These are phyloP conservation scores for Pseudomyrmex flavicornis DNA, from an alignment of 1,140 invertebrate genomes.

Conservation along the genomic window DNA sequence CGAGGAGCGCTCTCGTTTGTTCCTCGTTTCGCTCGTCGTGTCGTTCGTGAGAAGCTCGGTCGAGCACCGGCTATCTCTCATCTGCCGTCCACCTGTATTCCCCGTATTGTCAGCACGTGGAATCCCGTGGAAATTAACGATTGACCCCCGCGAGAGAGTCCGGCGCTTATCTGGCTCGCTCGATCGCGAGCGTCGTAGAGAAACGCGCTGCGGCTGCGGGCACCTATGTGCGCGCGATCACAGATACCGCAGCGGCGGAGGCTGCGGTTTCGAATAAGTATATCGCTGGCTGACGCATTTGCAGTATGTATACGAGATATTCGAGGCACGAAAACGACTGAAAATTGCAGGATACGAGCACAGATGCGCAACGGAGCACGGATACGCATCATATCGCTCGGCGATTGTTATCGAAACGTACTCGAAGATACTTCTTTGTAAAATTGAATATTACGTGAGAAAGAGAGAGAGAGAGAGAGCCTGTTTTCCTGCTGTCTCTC, in stretches of 20 bases:
- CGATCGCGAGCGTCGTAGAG: slow-evolving; percentile 61
- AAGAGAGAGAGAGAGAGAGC: too few species aligned
- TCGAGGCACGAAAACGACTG: slow-evolving; percentile 20
- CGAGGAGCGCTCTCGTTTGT: slow-evolving; percentile 81
- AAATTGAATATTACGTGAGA: slow-evolving; percentile 30
- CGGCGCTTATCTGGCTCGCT: slow-evolving; percentile 68
- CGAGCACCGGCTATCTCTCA: slow-evolving; percentile 78
- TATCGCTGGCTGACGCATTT: slow-evolving; percentile 67
- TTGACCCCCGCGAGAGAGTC: slow-evolving; percentile 73
- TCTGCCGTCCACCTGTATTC: slow-evolving; percentile 84
- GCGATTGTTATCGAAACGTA: neutral
- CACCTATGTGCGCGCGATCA: slow-evolving; percentile 67
- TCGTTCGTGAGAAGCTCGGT: slow-evolving; percentile 77
- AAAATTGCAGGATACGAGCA: slow-evolving; percentile 28
- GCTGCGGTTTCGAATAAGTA: slow-evolving; percentile 71
- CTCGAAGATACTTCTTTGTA: slow-evolving; percentile 8
- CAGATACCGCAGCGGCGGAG: slow-evolving; percentile 63
- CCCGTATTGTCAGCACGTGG: slow-evolving; percentile 79
- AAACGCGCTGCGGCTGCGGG: slow-evolving; percentile 44
- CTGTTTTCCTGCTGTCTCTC: too few species aligned
- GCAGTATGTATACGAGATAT: slow-evolving; percentile 11
- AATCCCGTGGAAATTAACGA: slow-evolving; percentile 82
- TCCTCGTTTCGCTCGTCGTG: slow-evolving; percentile 81
- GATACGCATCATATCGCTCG: neutral
- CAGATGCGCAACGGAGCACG: neutral